Conservation (phyloP, 2,888 invertebrate species). For the Microchrysa polita region DNA sequence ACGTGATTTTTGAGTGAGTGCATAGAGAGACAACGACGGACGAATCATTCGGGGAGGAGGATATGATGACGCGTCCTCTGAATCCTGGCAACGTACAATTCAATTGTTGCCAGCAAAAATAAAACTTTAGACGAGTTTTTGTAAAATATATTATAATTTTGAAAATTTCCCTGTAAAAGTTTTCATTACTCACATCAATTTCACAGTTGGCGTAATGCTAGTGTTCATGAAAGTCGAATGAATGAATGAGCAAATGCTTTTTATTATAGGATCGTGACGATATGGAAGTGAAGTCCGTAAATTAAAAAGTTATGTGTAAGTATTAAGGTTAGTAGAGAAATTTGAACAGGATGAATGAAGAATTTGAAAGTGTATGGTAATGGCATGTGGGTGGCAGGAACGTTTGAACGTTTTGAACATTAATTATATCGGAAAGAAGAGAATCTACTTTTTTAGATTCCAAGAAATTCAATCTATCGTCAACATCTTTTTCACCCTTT, state of each 20-base stretch:
- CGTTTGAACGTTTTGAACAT: no score
- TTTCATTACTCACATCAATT: constrained; percentile 36
- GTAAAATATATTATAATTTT: neutral
- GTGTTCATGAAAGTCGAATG: constrained; percentile 25
- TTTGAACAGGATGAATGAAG: no score
- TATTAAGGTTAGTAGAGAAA: no score
- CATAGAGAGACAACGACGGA: neutral
- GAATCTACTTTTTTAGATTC: no score
- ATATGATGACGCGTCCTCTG: no score
- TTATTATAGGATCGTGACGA: constrained; percentile 30
- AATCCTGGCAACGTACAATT: neutral
- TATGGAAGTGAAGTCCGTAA: constrained; percentile 8
- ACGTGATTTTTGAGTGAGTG: constrained; percentile 40
- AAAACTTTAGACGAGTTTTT: constrained; percentile 14
- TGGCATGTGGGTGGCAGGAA: no score
- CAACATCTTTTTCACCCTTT: no score
- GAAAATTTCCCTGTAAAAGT: constrained; percentile 8
- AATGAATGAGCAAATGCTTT: constrained; percentile 37
- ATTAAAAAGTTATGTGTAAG: neutral
- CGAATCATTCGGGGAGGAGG: neutral
- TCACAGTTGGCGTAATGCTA: neutral
- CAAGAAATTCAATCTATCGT: no score
- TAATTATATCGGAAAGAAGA: no score
- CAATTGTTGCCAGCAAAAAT: constrained; percentile 16
- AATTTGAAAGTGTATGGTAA: no score